Evolutionary conservation across 64 coral and sea anemone genomes (phyloP), one percentile per base, ranked within the genome.

Genomic region (Cladopsammia gracilis): DNA sequence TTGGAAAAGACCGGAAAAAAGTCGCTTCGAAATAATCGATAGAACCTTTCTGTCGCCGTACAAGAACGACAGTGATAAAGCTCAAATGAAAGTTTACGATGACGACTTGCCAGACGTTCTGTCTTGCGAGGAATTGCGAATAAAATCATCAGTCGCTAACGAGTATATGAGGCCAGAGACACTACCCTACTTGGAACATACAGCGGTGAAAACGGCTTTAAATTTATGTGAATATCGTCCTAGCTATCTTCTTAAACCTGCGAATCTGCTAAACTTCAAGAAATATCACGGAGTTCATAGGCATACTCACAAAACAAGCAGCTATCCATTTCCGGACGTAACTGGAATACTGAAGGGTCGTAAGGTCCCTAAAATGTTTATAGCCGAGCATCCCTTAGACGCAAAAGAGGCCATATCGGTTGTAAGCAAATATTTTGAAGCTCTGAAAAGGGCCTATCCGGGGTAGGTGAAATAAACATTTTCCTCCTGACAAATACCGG

Each of bases 401-500:
- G 53, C 51, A 12, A 61, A 13, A 5, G 84, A 93, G 61, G 84
- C 75, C 11, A 16, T 79, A 3, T 50, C 5, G 10, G 75, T 93
- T n/a, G 85, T 93, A 6, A 23, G 50, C 47, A 26, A 80, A 60
- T 93, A 93, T 51, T 50, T 88, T 57, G 20, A 80, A 8, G 42
- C 67, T 20, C 22, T 93, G 20, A 76, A 93, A 11, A 79, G 56
- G 69, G 52, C 18, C 4, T 70, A 87, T 15, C 73, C 91, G 2
- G 65, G 91, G 91, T 93, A 87, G 45, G 90, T 89, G 19, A 58
- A 90, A 7, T 9, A 70, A 24, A n/a, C 23, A 24, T 23, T 10
- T 6, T 56, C 53, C 12, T 56, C 53, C 53, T 56, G 7, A 25
- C 25, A 62, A 34, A 34, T 34, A 34, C 34, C 34, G 34, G 34